Conservation (phyloP, 2,113 vertebrate species). For the Ciconia stormi region DNA sequence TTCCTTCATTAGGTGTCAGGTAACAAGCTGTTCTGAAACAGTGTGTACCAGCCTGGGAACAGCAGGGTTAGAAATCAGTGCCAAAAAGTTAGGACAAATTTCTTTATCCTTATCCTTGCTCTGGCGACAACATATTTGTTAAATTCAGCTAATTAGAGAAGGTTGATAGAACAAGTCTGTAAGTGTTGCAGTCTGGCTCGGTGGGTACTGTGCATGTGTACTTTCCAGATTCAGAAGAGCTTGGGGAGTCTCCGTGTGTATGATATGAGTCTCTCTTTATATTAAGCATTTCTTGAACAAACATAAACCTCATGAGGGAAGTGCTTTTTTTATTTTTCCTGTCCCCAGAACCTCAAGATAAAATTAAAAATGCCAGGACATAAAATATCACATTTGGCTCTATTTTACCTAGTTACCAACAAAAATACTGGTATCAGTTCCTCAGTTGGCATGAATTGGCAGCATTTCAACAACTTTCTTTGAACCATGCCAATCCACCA, state of each 20-base stretch:
- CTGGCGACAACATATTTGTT: background rate
- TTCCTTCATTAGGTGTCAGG: conserved; percentile 50
- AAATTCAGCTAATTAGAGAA: background rate
- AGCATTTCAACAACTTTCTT: background rate
- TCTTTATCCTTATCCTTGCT: conserved; percentile 15
- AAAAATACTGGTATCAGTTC: background rate
- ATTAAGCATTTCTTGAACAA: background rate
- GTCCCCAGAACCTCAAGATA: background rate
- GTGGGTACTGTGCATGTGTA: background rate
- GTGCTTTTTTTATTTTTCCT: background rate
- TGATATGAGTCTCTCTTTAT: background rate
- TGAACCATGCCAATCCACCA: background rate
- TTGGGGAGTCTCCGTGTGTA: background rate
- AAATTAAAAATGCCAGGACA: background rate
- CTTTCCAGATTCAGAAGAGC: background rate
- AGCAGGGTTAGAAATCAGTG: conserved; percentile 5
- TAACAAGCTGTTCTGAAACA: conserved; percentile 59
- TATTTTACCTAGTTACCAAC: background rate
- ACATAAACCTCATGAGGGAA: background rate
- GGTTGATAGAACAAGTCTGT: background rate
- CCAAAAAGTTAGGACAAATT: conserved; percentile 6
- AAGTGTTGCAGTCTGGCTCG: background rate
- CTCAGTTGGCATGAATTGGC: background rate
- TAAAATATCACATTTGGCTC: background rate
- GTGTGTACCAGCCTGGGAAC: conserved; percentile 12